Percentiles rank a stretch among this genome's conserved stretches.
These are phyloP conservation scores for Galemys pyrenaicus DNA, from an alignment of 2,113 vertebrate genomes.

Conservation along the genomic window DNA sequence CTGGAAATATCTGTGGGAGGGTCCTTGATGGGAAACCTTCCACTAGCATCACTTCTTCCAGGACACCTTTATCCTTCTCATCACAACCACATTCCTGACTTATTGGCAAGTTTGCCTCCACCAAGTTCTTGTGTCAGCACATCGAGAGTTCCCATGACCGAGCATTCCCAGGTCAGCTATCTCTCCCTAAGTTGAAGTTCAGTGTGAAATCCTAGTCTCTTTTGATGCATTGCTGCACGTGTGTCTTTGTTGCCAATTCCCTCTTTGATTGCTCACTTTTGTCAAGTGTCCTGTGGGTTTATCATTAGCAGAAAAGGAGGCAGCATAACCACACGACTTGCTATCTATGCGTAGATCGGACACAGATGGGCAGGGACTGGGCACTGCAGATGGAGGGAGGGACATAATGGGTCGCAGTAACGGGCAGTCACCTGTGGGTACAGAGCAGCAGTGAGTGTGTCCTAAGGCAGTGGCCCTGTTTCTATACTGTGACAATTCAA, in stretches of 20 bases:
- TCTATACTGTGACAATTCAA: too few relatives aligned
- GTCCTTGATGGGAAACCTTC: neutral
- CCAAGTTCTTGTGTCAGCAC: neutral
- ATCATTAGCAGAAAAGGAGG: neutral
- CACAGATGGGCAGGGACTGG: too few relatives aligned
- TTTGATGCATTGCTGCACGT: neutral
- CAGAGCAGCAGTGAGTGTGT: neutral
- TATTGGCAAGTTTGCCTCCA: neutral
- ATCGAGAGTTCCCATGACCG: rapidly evolving
- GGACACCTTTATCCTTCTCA: neutral
- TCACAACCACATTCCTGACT: neutral
- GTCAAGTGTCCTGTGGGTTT: neutral
- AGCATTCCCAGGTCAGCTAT: neutral
- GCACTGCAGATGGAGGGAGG: rapidly evolving
- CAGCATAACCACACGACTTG: neutral
- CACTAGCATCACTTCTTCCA: neutral
- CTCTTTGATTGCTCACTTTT: neutral
- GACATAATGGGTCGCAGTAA: rapidly evolving
- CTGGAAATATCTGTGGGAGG: rapidly evolving
- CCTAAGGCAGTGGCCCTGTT: too few relatives aligned
- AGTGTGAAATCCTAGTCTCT: too few relatives aligned
- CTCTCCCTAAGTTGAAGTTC: too few relatives aligned
- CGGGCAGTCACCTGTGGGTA: too few relatives aligned
- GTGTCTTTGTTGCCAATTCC: too few relatives aligned
- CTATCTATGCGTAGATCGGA: neutral